Evolutionary conservation across 35 echinoderm and acorn worm species (phyloP).

Genomic region (Lytechinus variegatus): DNA sequence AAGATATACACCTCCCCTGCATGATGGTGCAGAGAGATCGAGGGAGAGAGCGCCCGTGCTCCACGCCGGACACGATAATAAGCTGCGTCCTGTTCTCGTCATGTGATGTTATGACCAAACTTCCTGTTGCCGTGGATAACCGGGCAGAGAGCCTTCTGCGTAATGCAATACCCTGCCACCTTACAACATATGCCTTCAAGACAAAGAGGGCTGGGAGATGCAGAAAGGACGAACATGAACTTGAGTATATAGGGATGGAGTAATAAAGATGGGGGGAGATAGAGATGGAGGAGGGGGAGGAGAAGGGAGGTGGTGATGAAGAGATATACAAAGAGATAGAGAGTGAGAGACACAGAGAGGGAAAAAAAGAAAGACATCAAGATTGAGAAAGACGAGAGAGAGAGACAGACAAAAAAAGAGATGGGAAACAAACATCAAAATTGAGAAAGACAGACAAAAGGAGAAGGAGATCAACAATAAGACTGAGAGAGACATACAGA

Average conservation of each 20-base stretch:
- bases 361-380: not conserved
- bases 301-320: not conserved
- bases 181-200: constrained; percentile 2
- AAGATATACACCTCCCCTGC: not conserved
- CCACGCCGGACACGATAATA: constrained; percentile 41
- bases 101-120: constrained; percentile 51
- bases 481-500: not conserved
- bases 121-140: constrained; percentile 34
- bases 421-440: not conserved
- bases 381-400: not conserved
- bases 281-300: not conserved
- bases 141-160: constrained; percentile 42
- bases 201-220: not conserved
- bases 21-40: not conserved
- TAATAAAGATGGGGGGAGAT: not conserved
- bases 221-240: not conserved
- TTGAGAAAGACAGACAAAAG: not conserved
- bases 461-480: not conserved
- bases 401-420: not conserved
- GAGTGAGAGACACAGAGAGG: not conserved
- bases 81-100: constrained; percentile 50
- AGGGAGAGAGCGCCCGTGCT: not conserved
- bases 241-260: not conserved
- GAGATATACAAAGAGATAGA: not conserved
- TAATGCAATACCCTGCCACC: constrained; percentile 49